Evolutionary conservation across 2,797 vertebrate species (phyloP), one percentile per base, ranked within the genome.

Genomic region (Hippopotamyrus pictus): DNA sequence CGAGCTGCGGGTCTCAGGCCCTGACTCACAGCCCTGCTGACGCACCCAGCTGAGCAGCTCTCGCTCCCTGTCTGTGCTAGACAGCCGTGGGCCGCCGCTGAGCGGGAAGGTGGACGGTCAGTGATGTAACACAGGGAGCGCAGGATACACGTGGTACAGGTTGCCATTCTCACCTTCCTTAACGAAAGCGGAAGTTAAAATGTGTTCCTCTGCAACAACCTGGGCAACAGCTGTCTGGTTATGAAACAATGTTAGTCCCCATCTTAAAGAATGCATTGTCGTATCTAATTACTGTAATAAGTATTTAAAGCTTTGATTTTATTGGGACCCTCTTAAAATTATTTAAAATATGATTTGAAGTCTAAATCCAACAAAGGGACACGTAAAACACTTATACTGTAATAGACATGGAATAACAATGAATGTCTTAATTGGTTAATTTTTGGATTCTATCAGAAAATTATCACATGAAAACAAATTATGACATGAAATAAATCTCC

Each of bases 11-110:
- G n/a, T 62, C 86, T 25, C 14, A 48, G 86, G 37, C 14, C 53
- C 85, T 59, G 85, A 87, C 25, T n/a, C 85, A 57, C 50, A 17
- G 51, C 22, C 51, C 25, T 59, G 85, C 53, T 89, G 87, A 88
- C 62, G 84, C 87, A 83, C 25, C 7, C 50, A 54, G 14, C 50
- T 37, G 14, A 22, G 33, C 17, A 7, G 88, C 57, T 59, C 3
- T 62, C 73, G 14, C 59, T 73, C 62, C 50, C 14, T 14, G 9
- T 25, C 57, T 69, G 79, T 2, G 14, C 5, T 83, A 33, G 87
- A 57, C 87, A 85, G 17, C 11, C 6, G 3, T 8, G 17, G 51
- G 22, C 22, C 6, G 29, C 25, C 1, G 25, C 25, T 11, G n/a
- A 85, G 44, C 7, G 17, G 46, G 46, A 33, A 44, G 73, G 73